These are phyloP conservation scores for Trochalopteron elliotii DNA, from an alignment of 2,113 vertebrate genomes.

Conservation along the genomic window DNA sequence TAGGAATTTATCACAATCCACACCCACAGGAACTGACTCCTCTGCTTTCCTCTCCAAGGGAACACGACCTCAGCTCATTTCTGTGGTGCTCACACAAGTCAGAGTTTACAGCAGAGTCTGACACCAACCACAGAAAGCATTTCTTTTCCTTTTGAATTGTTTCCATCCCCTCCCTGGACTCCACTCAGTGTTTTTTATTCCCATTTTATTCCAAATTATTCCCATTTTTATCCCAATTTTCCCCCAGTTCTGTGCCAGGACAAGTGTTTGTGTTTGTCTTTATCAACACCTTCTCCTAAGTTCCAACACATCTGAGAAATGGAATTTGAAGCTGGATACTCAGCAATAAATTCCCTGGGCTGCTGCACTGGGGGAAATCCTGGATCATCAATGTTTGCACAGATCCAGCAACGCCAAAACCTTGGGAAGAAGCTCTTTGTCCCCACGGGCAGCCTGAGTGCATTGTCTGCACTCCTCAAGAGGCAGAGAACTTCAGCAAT, in stretches of 20 bases:
- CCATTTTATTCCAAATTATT: too few relatives aligned
- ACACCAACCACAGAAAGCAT: neutral
- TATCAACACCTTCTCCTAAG: neutral
- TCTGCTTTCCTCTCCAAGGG: neutral
- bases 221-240: too few relatives aligned
- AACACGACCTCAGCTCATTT: neutral
- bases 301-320: neutral
- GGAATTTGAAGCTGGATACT: neutral
- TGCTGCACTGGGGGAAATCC: neutral
- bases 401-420: neutral
- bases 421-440: neutral
- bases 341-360: neutral
- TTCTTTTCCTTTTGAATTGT: neutral
- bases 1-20: neutral
- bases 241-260: neutral
- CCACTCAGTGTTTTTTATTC: neutral
- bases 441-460: fast-evolving
- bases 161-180: neutral
- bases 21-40: neutral
- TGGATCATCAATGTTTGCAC: neutral
- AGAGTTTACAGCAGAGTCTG: neutral
- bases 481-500: neutral
- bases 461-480: neutral
- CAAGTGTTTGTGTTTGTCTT: neutral
- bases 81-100: neutral